Conservation (phyloP, 2,888 invertebrate genomes). For the Gonocerus acuteangulatus region DNA sequence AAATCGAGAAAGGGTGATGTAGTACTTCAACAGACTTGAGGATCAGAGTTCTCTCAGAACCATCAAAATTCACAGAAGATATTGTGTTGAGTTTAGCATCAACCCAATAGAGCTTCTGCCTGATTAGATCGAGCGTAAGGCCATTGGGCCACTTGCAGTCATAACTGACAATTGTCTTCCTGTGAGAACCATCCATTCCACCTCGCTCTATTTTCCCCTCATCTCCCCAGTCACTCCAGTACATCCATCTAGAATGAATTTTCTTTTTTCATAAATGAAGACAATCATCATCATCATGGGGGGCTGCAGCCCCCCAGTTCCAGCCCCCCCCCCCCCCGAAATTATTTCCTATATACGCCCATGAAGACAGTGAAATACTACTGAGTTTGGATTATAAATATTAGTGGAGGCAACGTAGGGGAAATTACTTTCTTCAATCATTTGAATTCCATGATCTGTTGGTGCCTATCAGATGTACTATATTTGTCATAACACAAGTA, state of each 20-base stretch:
- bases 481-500: no score
- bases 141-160: slow-evolving; percentile 96
- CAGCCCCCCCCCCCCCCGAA: no score
- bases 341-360: no score
- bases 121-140: slow-evolving; percentile 82
- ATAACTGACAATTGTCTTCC: slow-evolving; percentile 73
- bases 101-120: slow-evolving; percentile 68
- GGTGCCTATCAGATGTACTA: no score
- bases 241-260: slow-evolving; percentile 71
- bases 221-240: slow-evolving; percentile 96
- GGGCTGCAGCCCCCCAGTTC: no score
- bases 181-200: slow-evolving; percentile 91
- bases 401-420: no score
- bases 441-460: no score
- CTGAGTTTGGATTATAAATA: no score
- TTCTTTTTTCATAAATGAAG: not conserved
- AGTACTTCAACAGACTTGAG: slow-evolving; percentile 63
- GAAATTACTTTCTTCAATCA: no score
- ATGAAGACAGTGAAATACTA: no score
- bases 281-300: not conserved
- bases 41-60: slow-evolving; percentile 66
- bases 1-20: slow-evolving; percentile 85
- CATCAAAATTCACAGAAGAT: slow-evolving; percentile 82
- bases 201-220: slow-evolving; percentile 89
- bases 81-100: slow-evolving; percentile 89